Evolutionary conservation across 2,797 vertebrate species (phyloP).

Genomic region (Allobates femoralis): DNA sequence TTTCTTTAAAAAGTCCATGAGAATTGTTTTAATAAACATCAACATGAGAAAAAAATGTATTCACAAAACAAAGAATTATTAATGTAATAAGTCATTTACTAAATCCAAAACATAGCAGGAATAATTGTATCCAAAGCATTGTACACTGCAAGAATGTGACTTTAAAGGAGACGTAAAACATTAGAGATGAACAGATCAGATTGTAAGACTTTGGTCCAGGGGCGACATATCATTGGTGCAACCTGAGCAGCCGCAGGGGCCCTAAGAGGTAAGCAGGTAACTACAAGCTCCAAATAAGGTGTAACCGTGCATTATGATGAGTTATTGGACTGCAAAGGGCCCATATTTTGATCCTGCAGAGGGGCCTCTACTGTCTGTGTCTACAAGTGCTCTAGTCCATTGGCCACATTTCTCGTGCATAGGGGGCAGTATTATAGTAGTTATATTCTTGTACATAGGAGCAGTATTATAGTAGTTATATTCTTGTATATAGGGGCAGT

Average conservation of each 20-base stretch:
- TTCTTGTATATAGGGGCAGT: neutral
- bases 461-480: constrained; percentile 18
- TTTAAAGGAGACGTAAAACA: neutral
- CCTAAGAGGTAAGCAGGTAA: no score
- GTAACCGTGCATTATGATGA: no score
- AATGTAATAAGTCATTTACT: neutral
- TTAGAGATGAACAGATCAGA: no score
- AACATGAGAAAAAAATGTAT: neutral
- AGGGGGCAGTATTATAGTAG: constrained; percentile 19
- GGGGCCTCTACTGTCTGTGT: no score
- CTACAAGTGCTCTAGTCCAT: no score
- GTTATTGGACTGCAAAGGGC: no score
- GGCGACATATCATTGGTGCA: no score
- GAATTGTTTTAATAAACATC: constrained; percentile 36
- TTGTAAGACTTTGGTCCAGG: no score
- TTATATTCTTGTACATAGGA: neutral
- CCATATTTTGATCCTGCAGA: no score
- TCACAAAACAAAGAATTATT: constrained; percentile 10
- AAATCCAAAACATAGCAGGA: neutral
- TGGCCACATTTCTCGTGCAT: no score
- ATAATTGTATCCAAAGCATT: neutral
- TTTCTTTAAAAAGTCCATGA: neutral
- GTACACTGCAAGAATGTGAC: neutral
- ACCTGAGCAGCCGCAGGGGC: no score
- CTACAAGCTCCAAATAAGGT: no score